phyloP scores from a whole-genome alignment of 2,113 vertebrate genomes.

The Heliornis fulica region DNA sequence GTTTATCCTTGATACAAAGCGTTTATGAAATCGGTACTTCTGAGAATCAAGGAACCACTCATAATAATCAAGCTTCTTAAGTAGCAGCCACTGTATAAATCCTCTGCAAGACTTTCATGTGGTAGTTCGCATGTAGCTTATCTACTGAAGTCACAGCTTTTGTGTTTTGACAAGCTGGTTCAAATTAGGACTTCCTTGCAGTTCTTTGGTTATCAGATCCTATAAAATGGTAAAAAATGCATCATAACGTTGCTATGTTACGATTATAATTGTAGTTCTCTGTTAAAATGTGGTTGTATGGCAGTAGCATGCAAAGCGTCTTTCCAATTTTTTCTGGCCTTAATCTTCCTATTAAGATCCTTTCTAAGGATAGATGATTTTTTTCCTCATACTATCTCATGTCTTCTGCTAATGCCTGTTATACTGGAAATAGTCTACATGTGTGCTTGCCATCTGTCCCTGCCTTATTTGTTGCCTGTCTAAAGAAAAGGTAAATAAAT shows the following conservation, averaged over 20 bases:
- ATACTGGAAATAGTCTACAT: neutral
- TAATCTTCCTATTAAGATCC: neutral
- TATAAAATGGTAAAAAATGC: neutral
- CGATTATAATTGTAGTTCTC: neutral
- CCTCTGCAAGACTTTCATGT: neutral
- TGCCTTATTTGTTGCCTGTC: neutral
- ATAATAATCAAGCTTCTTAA: neutral
- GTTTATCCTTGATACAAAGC: neutral
- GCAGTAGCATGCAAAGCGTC: neutral
- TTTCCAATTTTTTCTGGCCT: neutral
- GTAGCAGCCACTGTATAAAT: neutral
- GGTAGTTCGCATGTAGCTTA: neutral
- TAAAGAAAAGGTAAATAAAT: neutral
- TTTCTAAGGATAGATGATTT: neutral
- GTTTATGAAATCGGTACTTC: neutral
- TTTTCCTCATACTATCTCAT: neutral
- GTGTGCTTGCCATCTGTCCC: neutral
- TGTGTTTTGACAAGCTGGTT: neutral
- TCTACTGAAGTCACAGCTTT: neutral
- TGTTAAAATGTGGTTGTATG: neutral
- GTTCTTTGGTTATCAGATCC: neutral
- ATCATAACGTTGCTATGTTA: neutral
- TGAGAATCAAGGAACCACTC: neutral
- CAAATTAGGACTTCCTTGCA: neutral
- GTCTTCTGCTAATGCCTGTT: neutral